Conservation (phyloP, 2,113 vertebrate genomes). For the Indicator maculatus region DNA sequence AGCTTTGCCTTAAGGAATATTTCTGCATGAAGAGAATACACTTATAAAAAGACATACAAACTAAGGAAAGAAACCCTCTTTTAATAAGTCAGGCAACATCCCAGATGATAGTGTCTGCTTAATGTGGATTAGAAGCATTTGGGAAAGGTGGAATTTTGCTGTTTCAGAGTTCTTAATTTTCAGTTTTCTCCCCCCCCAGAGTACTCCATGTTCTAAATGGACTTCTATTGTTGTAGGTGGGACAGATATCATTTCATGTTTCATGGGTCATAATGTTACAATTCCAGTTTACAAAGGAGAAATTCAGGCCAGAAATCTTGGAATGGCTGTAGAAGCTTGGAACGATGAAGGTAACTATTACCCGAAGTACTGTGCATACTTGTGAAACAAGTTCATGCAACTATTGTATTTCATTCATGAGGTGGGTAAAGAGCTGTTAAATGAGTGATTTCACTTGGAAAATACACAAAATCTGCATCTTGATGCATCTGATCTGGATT, state of each 20-base stretch:
- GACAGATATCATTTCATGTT: slow-evolving; percentile 96
- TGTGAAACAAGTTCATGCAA: not conserved
- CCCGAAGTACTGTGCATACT: not conserved
- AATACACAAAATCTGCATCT: not conserved
- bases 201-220: not conserved
- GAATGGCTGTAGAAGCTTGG: slow-evolving; percentile 94
- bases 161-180: not conserved
- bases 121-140: not conserved
- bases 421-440: not conserved
- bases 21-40: not conserved
- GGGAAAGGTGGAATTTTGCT: not conserved
- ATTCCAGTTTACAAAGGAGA: slow-evolving; percentile 93
- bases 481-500: not conserved
- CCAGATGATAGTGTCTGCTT: not conserved
- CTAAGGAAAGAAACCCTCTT: not conserved
- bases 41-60: not conserved
- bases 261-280: slow-evolving; percentile 93
- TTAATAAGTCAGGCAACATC: not conserved
- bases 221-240: slow-evolving; percentile 78
- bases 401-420: not conserved
- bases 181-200: not conserved
- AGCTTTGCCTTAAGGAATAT: not conserved
- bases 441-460: not conserved
- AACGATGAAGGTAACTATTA: slow-evolving; percentile 81
- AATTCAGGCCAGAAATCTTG: slow-evolving; percentile 94